Evolutionary conservation across 2,113 vertebrate genomes (phyloP), one percentile per base, ranked within the genome.

Genomic region (Gasterosteus nipponicus): DNA sequence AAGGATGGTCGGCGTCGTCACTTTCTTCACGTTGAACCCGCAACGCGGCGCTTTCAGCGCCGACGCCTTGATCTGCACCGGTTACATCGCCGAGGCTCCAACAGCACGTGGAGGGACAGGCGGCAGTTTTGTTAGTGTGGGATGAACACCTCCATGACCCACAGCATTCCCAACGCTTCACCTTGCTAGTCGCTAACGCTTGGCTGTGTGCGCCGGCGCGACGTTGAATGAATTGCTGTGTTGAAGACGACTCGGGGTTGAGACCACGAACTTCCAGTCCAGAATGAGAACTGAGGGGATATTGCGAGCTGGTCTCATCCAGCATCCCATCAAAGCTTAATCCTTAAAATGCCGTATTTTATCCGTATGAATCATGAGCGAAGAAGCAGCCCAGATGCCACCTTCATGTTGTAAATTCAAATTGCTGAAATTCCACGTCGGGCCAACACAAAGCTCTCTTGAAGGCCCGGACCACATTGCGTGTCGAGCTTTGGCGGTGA

Each of bases 21-120:
- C 82, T 89, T 91, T 87, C 82, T 80, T 87, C 64, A 77, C 71
- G 42, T 49, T 73, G 81, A 82, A 85, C 61, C 66, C n/a, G 46
- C 22, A 26, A 26, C 22, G n/a, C n/a, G n/a, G n/a, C n/a, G n/a
- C n/a, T n/a, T n/a, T n/a, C 73, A 66, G 71, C 10, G n/a, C 47
- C 7, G 41, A 46, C 2, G 39, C 75, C 80, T 79, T 81, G 57
- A 82, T 56, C 78, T 67, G 72, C 6, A 3, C 75, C 69, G 73
- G 33, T 42, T 49, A 61, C 57, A 69, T 39, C 80, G 26, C 47
- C 15, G 31, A 59, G 49, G 61, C 62, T 73, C 60, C 72, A 65
- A 75, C 64, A 26, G 31, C 62, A 47, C 11, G 5, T 3, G 57
- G 71, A 11, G 11, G 56, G 75, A 16, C 19, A 31, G 16, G 35